Base-by-base conservation (phyloP, 2,113 vertebrate genomes). In the Cynopterus brachyotis region DNA sequence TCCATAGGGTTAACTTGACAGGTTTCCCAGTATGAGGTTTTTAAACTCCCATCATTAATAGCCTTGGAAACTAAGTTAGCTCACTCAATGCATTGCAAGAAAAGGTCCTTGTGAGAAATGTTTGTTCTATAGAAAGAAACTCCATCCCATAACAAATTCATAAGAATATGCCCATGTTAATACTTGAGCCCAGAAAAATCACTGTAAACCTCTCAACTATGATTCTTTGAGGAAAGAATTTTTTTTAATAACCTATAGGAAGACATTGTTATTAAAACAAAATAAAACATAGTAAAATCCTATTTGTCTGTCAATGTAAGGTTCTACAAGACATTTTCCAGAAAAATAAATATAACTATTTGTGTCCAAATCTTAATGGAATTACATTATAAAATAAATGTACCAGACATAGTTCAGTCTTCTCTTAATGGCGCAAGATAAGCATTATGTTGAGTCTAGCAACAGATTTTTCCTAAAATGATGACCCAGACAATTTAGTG, bases 391-490 rank as follows among this genome's bases (percentile, higher is more conserved):
- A 86, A 94, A 91, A 86, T 45, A 94, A 95, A 95, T 79, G 86
- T 2, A 69, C 13, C 67, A 95, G 85, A 93, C 24, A 69, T 72
- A 73, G 84, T 78, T 85, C 42, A 69, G n/a, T 69, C 66, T 73
- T 55, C 35, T 96, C 30, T 87, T 97, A 85, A 93, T 47, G 80
- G 22, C 30, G 57, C 17, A 85, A 76, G 30, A 62, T 70, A 80
- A 37, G 24, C 32, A 76, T 90, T 95, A 26, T 76, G 24, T 47
- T 62, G 6, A 40, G 26, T 45, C 82, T 78, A 83, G 53, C 20
- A 80, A 88, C 16, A 94, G 9, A 62, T 22, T 81, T 70, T 62
- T 96, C n/a, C 75, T 92, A 87, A 96, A 97, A 90, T 81, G 94
- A 88, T 26, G 4, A 70, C 12, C 32, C 15, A 47, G 59, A 73